phyloP scores from a whole-genome alignment of 1,140 invertebrate species.

The Lysiphlebus fabarum region DNA sequence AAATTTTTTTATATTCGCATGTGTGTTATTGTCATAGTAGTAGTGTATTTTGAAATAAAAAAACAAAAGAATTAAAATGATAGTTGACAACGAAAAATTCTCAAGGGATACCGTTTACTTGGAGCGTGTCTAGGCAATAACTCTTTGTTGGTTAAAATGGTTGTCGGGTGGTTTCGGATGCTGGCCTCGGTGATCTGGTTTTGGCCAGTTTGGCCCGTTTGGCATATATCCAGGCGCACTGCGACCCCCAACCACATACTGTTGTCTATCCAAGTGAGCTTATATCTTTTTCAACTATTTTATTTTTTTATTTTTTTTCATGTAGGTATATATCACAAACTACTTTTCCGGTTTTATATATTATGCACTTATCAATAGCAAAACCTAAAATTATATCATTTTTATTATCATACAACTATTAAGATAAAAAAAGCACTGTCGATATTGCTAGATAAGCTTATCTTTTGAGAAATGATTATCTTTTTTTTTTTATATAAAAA shows the following conservation, averaged over 20 bases:
- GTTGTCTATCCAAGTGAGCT: too few species aligned
- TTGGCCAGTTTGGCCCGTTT: conserved; percentile 36
- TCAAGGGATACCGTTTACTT: conserved; percentile 25
- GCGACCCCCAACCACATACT: conserved; percentile 35
- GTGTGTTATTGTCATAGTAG: neutral
- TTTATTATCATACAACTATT: too few species aligned
- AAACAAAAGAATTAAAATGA: neutral
- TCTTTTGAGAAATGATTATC: too few species aligned
- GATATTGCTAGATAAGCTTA: too few species aligned
- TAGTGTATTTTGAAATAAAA: neutral
- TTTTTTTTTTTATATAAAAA: too few species aligned
- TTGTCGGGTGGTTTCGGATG: conserved; percentile 27
- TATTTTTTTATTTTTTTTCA: neutral
- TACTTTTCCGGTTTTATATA: too few species aligned
- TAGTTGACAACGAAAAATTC: conserved; percentile 2
- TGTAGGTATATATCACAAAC: too few species aligned
- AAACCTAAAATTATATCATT: too few species aligned
- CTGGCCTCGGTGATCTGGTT: conserved; percentile 30
- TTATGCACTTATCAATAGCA: too few species aligned
- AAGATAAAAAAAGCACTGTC: too few species aligned
- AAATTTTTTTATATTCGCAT: too few species aligned
- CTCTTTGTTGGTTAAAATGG: conserved; percentile 30
- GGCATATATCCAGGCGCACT: conserved; percentile 47
- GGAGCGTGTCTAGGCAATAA: conserved; percentile 35
- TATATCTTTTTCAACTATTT: neutral